Evolutionary conservation across 2,888 invertebrate species (phyloP), one percentile per base, ranked within the genome.

Genomic region (Pseudococcus viburni): DNA sequence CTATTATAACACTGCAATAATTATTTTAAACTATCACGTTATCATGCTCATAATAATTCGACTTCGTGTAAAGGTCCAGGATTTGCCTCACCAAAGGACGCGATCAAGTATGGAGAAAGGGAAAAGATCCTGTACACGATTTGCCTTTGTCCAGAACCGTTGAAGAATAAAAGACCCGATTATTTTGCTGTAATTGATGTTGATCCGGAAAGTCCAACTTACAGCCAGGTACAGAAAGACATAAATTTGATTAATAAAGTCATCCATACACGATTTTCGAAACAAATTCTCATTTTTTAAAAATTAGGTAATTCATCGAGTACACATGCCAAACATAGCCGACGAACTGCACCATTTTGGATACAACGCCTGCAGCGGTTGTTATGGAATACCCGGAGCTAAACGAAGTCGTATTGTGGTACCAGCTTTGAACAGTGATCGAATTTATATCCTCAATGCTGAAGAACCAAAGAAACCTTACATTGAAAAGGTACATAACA

Each of bases 281-380:
- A 33, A 33, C 3, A 3, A 33, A 33, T 2, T 33, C 26, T 33
- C 26, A 33, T 33, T 33, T 33, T 1, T 2, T 2, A 33, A 33
- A 33, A 33, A 33, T 33, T 33, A 19, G 98, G 95, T 99, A 6
- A 95, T 99, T 80, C 95, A 97, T 91, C 95, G 97, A 26, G 94
- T 97, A 0, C 94, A 94, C 90, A 95, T 98, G 90, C 95, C 95
- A 11, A 92, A 95, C 89, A 92, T 93, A 5, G 95, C 95, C 0
- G 97, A 99, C 91, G 99, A 99, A 91, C 92, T 99, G 0, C 99
- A 99, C 91, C 99, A 99, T 91, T 95, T 95, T 73, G 99, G 99
- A 0, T 99, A 99, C 99, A 99, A 99, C 91, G 95, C 97, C 0
- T 99, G 99, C 91, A 97, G 98, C 90, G 98, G 98, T 92, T 99